phyloP scores from a whole-genome alignment of 1,140 invertebrate species.

The Drosophila micromelanica region DNA sequence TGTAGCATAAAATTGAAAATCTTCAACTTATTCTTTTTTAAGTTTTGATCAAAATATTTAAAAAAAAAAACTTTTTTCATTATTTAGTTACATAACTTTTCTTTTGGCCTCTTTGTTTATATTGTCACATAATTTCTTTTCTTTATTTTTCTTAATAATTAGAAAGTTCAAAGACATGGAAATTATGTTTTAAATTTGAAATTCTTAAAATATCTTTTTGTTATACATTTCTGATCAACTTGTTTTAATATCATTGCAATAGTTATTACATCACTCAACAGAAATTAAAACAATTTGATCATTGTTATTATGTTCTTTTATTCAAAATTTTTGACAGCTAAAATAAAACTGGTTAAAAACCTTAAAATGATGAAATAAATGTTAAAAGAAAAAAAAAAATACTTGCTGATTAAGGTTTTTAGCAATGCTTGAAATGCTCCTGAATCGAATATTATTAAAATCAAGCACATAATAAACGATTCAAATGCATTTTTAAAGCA shows the following conservation, averaged over 20 bases:
- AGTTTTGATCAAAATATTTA: not conserved
- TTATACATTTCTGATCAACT: not conserved
- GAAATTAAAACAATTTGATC: conserved; percentile 30
- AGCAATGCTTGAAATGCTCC: not conserved
- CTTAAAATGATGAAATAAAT: conserved; percentile 53
- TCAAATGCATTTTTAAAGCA: conserved; percentile 5
- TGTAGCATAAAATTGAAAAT: not conserved
- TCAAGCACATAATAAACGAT: not conserved
- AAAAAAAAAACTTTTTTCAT: not conserved
- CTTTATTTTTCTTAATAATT: conserved; percentile 1
- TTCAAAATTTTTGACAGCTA: not conserved
- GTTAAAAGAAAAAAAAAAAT: not conserved
- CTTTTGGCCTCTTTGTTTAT: too few species aligned
- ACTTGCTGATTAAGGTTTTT: conserved; percentile 53
- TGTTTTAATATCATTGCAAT: not conserved
- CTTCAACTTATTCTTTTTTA: not conserved
- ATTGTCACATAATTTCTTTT: not conserved
- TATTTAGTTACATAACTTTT: not conserved
- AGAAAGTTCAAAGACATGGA: not conserved
- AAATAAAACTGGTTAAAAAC: conserved; percentile 4
- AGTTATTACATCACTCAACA: not conserved
- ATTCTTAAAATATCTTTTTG: not conserved
- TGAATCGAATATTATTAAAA: not conserved
- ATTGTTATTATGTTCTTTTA: too few species aligned
- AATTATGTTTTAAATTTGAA: not conserved